A percentile compares a stretch with the other conserved stretches of the same genome.
Evolutionary conservation across 2,888 invertebrate genomes (phyloP).

Genomic region (Drosophila mettleri): DNA sequence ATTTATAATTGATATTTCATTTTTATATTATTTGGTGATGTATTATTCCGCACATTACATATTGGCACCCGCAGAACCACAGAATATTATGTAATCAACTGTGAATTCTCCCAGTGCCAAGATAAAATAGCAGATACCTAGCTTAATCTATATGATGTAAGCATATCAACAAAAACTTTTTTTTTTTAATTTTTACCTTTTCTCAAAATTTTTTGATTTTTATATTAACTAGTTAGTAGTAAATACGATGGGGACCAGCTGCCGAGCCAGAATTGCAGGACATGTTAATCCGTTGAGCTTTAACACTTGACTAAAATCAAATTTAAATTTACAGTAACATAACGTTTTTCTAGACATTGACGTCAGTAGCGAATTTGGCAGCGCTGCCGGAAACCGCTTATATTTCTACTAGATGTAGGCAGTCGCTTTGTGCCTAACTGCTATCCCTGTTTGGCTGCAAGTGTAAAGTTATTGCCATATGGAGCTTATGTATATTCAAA

Average conservation of each 20-base stretch:
- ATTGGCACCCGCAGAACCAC: conserved; percentile 86
- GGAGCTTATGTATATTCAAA: conserved; percentile 34
- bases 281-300: conserved; percentile 85
- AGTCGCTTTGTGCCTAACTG: conserved; percentile 58
- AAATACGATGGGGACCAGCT: conserved; percentile 14
- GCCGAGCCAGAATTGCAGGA: conserved; percentile 68
- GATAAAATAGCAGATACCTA: conserved; percentile 70
- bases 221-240: not conserved
- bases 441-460: conserved; percentile 68
- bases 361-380: conserved; percentile 28
- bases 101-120: conserved; percentile 86
- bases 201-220: not conserved
- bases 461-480: conserved; percentile 21
- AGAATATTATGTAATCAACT: conserved; percentile 83
- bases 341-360: conserved; percentile 57
- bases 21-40: conserved; percentile 15
- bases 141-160: not conserved
- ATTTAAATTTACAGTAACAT: conserved; percentile 77
- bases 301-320: conserved; percentile 83
- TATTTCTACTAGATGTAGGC: conserved; percentile 74
- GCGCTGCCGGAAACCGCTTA: conserved; percentile 67
- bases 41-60: conserved; percentile 65
- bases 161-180: conserved; percentile 14
- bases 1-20: not conserved
- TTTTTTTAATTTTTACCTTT: not conserved